Base-by-base conservation (phyloP, 2,888 invertebrate genomes). In the Tortrix viridana region DNA sequence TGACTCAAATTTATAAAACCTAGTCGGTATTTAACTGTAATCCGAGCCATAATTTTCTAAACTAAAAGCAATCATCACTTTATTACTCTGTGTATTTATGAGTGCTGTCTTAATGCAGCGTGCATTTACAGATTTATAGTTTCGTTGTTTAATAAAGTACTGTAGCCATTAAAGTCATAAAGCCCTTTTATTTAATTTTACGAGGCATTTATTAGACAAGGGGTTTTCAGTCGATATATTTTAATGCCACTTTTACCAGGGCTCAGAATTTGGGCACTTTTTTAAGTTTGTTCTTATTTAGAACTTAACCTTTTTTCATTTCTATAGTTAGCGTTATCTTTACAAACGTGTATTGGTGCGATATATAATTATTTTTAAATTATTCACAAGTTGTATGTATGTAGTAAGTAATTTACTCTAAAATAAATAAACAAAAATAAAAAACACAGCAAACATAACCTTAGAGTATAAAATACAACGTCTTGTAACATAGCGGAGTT, bases 131-230 rank as follows among this genome's bases (percentile, higher is more conserved):
- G 22, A 53, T 49, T 61, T 61, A 56, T 61, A 56, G 55, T 50
- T 50, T 20, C 22, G 32, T 56, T 43, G 46, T 52, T 44, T n/a
- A 43, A 14, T 44, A 50, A 55, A 50, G 32, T 55, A 50, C 47
- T 60, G 19, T 16, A 20, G 44, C 38, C 14, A 60, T 60, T 56
- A 56, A 56, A 43, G 18, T 16, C n/a, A n/a, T 47, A 32, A 26
- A 46, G 47, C 52, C 56, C 60, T 56, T 56, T 55, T 43, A 59
- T 62, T 65, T 41, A 4, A 46, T 46, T 62, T 46, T 37, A 50
- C 16, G 18, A 26, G 19, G 18, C n/a, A 20, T 50, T 43, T n/a
- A 58, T 41, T 41, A 26, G 12, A 9, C 5, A 44, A 1, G 16
- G 44, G 19, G 19, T 44, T 12, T 44, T 16, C 44, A 16, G 44